A percentile compares a stretch with the other conserved stretches of the same genome.
Conservation (phyloP, 1,140 invertebrate species). For the Drosophila equinoxialis region DNA sequence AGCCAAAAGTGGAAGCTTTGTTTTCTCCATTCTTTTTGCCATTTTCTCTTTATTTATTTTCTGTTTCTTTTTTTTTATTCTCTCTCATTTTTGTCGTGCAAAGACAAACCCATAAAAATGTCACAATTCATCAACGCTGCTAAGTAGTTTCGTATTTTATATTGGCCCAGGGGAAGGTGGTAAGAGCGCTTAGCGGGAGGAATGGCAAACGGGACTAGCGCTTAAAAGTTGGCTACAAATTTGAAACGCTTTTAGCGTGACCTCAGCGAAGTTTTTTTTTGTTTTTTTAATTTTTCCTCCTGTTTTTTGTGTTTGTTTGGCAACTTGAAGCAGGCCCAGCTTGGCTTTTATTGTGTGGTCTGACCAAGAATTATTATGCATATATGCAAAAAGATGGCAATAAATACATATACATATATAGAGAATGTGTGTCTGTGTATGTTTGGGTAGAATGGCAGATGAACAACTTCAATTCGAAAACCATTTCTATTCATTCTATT, state of each 20-base stretch:
- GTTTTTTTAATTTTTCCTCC: background rate
- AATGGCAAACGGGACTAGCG: background rate
- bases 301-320: constrained; percentile 24
- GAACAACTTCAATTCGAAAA: constrained; percentile 8
- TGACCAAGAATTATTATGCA: constrained; percentile 9
- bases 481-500: background rate
- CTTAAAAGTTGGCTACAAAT: constrained; percentile 31
- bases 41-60: background rate
- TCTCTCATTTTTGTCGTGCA: constrained; percentile 14
- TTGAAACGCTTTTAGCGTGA: constrained; percentile 51
- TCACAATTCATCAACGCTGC: constrained; percentile 66
- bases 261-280: constrained; percentile 32
- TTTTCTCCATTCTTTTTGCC: constrained; percentile 9
- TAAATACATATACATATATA: background rate
- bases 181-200: background rate
- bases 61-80: background rate
- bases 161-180: constrained; percentile 3
- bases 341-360: constrained; percentile 20
- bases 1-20: constrained; percentile 41
- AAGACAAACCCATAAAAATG: constrained; percentile 71
- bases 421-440: no score
- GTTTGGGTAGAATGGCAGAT: background rate
- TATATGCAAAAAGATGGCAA: constrained; percentile 1
- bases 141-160: constrained; percentile 64
- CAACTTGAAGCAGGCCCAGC: constrained; percentile 19